These are phyloP conservation scores for Nicator chloris DNA, from an alignment of 2,113 vertebrate genomes.

Conservation along the genomic window DNA sequence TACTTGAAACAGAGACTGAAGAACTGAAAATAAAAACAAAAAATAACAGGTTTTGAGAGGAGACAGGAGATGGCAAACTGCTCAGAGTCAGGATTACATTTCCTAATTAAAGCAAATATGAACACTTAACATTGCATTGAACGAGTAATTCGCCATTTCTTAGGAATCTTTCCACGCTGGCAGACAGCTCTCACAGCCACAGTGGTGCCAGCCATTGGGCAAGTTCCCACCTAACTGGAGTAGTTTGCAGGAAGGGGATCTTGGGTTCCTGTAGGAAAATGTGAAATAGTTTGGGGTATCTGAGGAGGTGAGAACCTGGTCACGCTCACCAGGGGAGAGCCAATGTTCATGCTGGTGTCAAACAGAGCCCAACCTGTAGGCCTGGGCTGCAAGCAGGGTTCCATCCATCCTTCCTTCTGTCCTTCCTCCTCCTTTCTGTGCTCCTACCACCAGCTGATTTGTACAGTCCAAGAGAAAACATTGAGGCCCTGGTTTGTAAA, in stretches of 20 bases:
- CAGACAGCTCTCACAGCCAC: neutral
- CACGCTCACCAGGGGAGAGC: neutral
- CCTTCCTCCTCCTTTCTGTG: neutral
- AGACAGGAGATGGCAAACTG: neutral
- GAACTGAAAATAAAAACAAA: neutral
- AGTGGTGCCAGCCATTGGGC: neutral
- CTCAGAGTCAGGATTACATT: neutral
- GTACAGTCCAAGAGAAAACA: neutral
- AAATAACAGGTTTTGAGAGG: neutral
- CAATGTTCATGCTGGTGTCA: accelerated
- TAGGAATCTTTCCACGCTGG: neutral
- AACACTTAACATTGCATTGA: neutral
- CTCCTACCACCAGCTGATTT: neutral
- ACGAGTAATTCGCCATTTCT: neutral
- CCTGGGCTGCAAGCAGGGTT: neutral
- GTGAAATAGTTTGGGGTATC: neutral
- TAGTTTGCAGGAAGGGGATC: neutral
- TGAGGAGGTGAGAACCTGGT: neutral
- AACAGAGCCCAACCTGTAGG: neutral
- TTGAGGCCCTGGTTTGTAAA: neutral
- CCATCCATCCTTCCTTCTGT: neutral
- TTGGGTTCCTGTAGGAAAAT: neutral
- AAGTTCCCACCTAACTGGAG: neutral
- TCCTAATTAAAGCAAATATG: slow-evolving; percentile 6
- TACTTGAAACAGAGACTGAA: neutral